phyloP scores from a whole-genome alignment of 1,140 invertebrate species.

The Vanessa tameamea region DNA sequence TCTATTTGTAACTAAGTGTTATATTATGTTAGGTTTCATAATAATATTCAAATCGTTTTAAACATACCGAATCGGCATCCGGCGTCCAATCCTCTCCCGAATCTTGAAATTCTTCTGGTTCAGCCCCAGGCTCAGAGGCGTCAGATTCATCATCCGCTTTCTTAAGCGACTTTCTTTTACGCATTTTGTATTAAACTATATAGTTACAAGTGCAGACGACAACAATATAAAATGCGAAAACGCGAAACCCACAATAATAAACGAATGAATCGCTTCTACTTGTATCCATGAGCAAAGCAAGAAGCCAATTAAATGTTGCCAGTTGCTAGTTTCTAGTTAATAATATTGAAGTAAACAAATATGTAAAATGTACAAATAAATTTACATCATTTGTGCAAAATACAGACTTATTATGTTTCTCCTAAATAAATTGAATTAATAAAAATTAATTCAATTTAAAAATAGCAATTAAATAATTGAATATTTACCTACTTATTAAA shows the following conservation, averaged over 20 bases:
- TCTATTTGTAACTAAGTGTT: neutral
- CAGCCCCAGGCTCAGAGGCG: slow-evolving; percentile 70
- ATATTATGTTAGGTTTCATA: neutral
- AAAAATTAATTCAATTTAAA: too few relatives aligned
- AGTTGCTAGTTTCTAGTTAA: neutral
- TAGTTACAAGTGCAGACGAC: slow-evolving; percentile 18
- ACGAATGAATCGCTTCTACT: slow-evolving; percentile 38
- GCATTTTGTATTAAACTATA: slow-evolving; percentile 57
- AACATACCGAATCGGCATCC: slow-evolving; percentile 74
- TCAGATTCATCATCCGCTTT: slow-evolving; percentile 76
- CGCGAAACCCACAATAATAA: slow-evolving; percentile 32
- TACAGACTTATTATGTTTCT: too few relatives aligned
- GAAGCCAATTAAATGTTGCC: slow-evolving; percentile 36
- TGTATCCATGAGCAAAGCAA: slow-evolving; percentile 32
- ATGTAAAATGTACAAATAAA: too few relatives aligned
- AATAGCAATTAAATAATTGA: too few relatives aligned
- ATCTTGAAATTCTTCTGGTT: slow-evolving; percentile 80
- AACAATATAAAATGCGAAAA: slow-evolving; percentile 21
- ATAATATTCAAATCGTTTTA: slow-evolving; percentile 4
- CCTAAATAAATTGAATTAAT: too few relatives aligned
- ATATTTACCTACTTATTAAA: too few relatives aligned
- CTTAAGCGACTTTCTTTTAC: slow-evolving; percentile 78
- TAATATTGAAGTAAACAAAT: too few relatives aligned
- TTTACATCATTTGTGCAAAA: too few relatives aligned
- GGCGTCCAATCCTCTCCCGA: slow-evolving; percentile 81